A percentile compares a stretch with the other conserved stretches of the same genome.
These are phyloP conservation scores for Cetoscarus ocellatus DNA, from an alignment of 2,797 vertebrate genomes.

Conservation along the genomic window DNA sequence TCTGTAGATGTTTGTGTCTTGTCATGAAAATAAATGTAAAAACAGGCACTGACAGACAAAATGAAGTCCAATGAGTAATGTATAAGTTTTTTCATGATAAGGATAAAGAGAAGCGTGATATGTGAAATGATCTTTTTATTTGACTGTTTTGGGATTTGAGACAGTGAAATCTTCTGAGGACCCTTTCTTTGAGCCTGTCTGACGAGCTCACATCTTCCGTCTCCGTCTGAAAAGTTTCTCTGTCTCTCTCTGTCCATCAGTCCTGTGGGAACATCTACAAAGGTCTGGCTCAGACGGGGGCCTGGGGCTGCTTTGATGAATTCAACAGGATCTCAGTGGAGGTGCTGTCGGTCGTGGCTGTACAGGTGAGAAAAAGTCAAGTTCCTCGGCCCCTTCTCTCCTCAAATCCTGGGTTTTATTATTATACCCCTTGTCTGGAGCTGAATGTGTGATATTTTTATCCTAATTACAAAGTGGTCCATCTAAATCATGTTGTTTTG, in stretches of 20 bases:
- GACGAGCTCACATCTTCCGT: background rate
- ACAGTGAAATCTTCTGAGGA: too few species aligned
- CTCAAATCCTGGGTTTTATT: background rate
- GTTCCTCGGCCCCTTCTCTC: background rate
- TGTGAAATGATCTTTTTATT: too few species aligned
- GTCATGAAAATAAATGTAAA: too few species aligned
- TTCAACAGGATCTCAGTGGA: conserved; percentile 98
- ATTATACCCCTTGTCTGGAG: background rate
- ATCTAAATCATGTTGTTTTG: conserved; percentile 14
- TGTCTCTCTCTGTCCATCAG: conserved; percentile 75
- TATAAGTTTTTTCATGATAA: too few species aligned
- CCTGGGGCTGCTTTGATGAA: conserved; percentile 99
- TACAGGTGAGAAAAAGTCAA: conserved; percentile 88
- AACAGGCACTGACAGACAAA: too few species aligned
- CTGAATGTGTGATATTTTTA: conserved; percentile 10
- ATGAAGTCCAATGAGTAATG: too few species aligned
- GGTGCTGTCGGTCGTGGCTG: conserved; percentile 96
- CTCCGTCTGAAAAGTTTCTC: conserved; percentile 24
- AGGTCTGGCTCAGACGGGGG: conserved; percentile 95
- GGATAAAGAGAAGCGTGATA: too few species aligned
- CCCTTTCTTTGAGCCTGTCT: background rate
- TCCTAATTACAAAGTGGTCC: conserved; percentile 17
- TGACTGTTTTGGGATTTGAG: too few species aligned
- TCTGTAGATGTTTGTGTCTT: too few species aligned
- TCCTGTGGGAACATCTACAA: conserved; percentile 99